phyloP scores from a whole-genome alignment of 2,113 vertebrate genomes.

The Pontoporia blainvillei region DNA sequence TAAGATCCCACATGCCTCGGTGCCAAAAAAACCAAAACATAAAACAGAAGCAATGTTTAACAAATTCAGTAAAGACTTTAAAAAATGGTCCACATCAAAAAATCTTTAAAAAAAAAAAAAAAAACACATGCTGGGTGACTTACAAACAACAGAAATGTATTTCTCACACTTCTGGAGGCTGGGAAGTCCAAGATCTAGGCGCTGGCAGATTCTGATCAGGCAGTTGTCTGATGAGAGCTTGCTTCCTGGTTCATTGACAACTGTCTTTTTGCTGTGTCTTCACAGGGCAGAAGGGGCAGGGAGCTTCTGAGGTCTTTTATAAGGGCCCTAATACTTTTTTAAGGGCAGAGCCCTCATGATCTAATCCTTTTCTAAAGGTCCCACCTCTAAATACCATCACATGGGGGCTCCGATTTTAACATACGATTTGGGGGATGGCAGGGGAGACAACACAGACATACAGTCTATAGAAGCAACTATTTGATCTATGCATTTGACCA shows the following conservation, averaged over 20 bases:
- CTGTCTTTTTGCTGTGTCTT: neutral
- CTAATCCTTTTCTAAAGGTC: neutral
- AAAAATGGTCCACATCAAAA: too few relatives aligned
- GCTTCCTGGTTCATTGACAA: neutral
- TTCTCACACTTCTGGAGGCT: neutral
- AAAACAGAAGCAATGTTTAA: too few relatives aligned
- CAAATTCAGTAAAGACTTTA: too few relatives aligned
- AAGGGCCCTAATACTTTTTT: neutral
- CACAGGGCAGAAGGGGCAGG: neutral
- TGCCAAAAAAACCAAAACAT: too few relatives aligned
- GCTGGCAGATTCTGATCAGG: neutral
- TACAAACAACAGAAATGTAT: neutral
- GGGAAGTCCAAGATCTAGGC: neutral
- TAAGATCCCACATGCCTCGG: too few relatives aligned
- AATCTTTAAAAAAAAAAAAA: too few relatives aligned
- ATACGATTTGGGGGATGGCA: neutral
- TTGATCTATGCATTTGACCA: neutral
- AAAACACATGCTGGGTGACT: neutral
- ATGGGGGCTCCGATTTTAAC: neutral
- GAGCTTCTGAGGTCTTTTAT: neutral
- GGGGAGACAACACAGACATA: neutral
- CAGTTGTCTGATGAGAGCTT: neutral
- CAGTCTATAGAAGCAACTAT: neutral
- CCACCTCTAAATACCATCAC: neutral
- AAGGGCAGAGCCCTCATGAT: neutral